Evolutionary conservation across 1,140 invertebrate genomes (phyloP).

Genomic region (Campoletis sonorensis): DNA sequence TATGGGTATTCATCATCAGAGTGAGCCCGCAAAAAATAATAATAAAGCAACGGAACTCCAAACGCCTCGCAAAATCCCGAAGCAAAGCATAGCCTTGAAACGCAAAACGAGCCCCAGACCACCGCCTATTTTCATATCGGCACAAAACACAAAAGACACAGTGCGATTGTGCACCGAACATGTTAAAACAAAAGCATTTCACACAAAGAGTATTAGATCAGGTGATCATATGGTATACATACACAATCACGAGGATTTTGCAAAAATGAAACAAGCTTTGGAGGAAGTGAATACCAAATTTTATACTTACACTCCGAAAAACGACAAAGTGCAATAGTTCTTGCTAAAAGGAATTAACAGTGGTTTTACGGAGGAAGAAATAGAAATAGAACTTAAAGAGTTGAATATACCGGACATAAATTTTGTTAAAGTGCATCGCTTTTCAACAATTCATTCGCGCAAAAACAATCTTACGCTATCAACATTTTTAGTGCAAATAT

Average conservation of each 20-base stretch:
- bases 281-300: background rate
- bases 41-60: background rate
- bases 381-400: constrained; percentile 35
- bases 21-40: background rate
- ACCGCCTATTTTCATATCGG: background rate
- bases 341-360: constrained; percentile 52
- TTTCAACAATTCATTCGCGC: constrained; percentile 38
- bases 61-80: background rate
- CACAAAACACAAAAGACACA: background rate
- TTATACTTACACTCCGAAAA: background rate
- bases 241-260: background rate
- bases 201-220: background rate
- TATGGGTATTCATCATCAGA: no score
- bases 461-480: constrained; percentile 38
- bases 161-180: background rate
- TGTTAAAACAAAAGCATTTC: background rate
- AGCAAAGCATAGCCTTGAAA: background rate
- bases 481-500: constrained; percentile 46
- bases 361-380: background rate
- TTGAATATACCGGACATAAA: background rate
- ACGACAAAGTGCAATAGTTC: constrained; percentile 27
- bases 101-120: background rate
- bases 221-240: background rate
- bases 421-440: constrained; percentile 32
- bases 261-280: background rate